Conservation (phyloP, 2,888 invertebrate species). For the Sycophila texana region DNA sequence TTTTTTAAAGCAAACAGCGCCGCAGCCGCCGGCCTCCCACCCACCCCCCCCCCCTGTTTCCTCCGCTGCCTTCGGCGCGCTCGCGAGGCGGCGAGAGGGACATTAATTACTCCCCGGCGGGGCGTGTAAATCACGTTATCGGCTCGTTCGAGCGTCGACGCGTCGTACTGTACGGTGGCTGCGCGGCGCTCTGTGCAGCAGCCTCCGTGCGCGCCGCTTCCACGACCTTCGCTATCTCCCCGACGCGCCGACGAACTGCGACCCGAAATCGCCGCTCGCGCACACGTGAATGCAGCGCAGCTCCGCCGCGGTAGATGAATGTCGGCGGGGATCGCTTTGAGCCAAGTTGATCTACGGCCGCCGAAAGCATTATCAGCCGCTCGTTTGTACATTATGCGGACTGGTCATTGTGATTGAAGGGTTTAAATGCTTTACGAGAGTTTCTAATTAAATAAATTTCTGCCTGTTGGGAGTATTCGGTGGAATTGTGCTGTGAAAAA, state of each 20-base stretch:
- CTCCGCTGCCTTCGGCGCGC: conserved; percentile 19
- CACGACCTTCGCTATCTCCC: conserved; percentile 11
- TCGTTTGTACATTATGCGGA: neutral
- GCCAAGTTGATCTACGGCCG: neutral
- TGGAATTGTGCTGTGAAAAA: too few species aligned
- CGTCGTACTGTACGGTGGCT: neutral
- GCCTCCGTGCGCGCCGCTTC: neutral
- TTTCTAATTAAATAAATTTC: neutral
- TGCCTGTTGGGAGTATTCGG: too few species aligned
- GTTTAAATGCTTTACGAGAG: neutral
- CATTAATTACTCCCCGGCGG: conserved; percentile 69
- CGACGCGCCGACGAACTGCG: neutral
- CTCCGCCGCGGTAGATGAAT: neutral
- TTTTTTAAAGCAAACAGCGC: conserved; percentile 36
- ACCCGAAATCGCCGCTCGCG: conserved; percentile 14
- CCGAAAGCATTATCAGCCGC: neutral
- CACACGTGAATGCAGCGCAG: neutral
- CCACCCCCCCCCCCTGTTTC: neutral
- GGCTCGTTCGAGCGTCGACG: conserved; percentile 25
- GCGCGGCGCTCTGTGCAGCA: neutral
- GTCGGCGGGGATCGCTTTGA: neutral
- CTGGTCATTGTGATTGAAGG: neutral
- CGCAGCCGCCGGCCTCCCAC: neutral
- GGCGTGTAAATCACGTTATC: conserved; percentile 72
- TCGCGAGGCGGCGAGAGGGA: conserved; percentile 60